Evolutionary conservation across 2,113 vertebrate species (phyloP), one percentile per base, ranked within the genome.

Genomic region (Furnarius figulus): DNA sequence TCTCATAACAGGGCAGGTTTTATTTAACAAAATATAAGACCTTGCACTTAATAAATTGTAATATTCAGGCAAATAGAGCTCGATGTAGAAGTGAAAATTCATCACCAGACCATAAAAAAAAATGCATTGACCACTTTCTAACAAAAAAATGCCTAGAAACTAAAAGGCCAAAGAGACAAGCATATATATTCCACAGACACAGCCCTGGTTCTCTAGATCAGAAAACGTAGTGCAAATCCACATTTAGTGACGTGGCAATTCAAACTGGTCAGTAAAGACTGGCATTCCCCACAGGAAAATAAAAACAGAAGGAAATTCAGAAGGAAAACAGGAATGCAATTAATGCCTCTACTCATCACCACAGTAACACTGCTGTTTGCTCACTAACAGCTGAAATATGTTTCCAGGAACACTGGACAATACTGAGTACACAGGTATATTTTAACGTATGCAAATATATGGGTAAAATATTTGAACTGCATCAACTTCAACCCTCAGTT

Each of bases 181-280:
- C 7, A 37, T 4, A 7, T 3, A 37, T 1, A 42, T 3, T 28
- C 21, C 9, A 35, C 16, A 80, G 35, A 25, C 5, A 7, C 0
- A 66, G 28, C 8, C n/a, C 44, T 10, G 44, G 47, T 23, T 40
- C 66, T 28, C 28, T 11, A 40, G 24, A 25, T 74, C 50, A 70
- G 27, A 28, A 93, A 79, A 74, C 4, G 8, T 8, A 56, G 7
- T 11, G 24, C 18, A 85, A 72, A 70, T 35, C 63, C 66, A 63
- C 22, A 39, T 14, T 59, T 52, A 80, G 40, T 37, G 68, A 55
- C 40, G 7, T 10, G 30, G 53, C n/a, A 80, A 84, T 39, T 73
- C 42, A 73, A 80, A 77, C 30, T 33, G 37, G 17, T 11, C 55
- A 50, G 65, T 37, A 62, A 55, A 31, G 16, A 66, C 1, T 16